Conservation (phyloP, 1,140 invertebrate species). For the Sipha flava region DNA sequence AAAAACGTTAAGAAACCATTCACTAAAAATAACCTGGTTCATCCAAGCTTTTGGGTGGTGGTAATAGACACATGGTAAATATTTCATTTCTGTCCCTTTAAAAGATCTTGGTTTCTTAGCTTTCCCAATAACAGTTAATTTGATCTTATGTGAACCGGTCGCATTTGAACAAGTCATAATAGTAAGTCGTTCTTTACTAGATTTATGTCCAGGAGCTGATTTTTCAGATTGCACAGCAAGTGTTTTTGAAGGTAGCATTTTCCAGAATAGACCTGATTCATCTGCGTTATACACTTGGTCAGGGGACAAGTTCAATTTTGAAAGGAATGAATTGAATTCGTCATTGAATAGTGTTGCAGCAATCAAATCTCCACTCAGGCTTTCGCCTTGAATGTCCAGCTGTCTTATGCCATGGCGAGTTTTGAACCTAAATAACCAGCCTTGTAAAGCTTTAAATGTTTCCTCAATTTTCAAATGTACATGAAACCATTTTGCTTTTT, state of each 20-base stretch:
- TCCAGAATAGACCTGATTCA: background rate
- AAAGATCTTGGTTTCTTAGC: background rate
- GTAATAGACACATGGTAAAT: slow-evolving; percentile 34
- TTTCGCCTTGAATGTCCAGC: background rate
- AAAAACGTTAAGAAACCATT: slow-evolving; percentile 41
- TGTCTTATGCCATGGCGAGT: background rate
- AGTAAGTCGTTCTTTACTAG: background rate
- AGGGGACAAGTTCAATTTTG: background rate
- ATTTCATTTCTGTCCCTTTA: background rate
- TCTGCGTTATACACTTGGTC: no score
- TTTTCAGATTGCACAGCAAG: background rate
- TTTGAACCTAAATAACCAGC: slow-evolving; percentile 10
- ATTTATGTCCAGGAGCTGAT: background rate
- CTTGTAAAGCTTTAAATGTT: background rate
- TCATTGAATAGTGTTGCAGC: background rate
- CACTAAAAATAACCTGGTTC: slow-evolving; percentile 38
- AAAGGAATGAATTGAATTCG: background rate
- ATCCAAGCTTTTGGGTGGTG: slow-evolving; percentile 39
- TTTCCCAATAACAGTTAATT: no score
- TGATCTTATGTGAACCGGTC: no score
- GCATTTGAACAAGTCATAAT: no score
- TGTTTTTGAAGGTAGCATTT: background rate
- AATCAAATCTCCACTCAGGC: background rate
- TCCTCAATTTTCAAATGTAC: background rate
- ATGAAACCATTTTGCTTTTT: background rate